Evolutionary conservation across 2,888 invertebrate species (phyloP).

Genomic region (Petrolisthes manimaculis): DNA sequence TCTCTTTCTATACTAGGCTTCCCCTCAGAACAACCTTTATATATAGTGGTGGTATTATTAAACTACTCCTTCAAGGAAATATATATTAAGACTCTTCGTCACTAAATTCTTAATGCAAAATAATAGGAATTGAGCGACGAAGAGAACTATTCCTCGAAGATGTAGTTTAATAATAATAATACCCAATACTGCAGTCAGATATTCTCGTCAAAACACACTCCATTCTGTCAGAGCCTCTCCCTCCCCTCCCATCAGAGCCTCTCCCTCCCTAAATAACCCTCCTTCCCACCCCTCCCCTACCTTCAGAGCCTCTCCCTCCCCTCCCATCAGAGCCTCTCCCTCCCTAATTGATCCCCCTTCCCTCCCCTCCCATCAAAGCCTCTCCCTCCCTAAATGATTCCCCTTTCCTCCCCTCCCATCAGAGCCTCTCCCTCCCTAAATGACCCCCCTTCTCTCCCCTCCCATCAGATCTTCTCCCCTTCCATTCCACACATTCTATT

Average conservation of each 20-base stretch:
- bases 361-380: background rate
- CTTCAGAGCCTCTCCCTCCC: constrained; percentile 4
- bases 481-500: background rate
- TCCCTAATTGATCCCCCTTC: background rate
- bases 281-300: background rate
- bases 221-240: background rate
- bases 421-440: background rate
- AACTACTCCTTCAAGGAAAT: no score
- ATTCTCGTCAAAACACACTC: no score
- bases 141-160: no score
- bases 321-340: constrained; percentile 19
- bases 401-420: background rate
- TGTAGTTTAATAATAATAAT: no score
- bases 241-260: constrained; percentile 19
- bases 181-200: no score
- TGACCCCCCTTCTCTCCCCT: background rate
- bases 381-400: background rate
- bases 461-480: background rate
- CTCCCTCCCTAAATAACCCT: constrained; percentile 1
- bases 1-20: no score
- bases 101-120: no score
- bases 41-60: no score
- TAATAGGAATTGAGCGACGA: no score
- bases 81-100: no score
- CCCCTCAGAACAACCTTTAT: no score